Percentiles rank a stretch among this genome's conserved stretches.
Evolutionary conservation across 2,113 vertebrate genomes (phyloP).

Genomic region (Chinchilla lanigera): DNA sequence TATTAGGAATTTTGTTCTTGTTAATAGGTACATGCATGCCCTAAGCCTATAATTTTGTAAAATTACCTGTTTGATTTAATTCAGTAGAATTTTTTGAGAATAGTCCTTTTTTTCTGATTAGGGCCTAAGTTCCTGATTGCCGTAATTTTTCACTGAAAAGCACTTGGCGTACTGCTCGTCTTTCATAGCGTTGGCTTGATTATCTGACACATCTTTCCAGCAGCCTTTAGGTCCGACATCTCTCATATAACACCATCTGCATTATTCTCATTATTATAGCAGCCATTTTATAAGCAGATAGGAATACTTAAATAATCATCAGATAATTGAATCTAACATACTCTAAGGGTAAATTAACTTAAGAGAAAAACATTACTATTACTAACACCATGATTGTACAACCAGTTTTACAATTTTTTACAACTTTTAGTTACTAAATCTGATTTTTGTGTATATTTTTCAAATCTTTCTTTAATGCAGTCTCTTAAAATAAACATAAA

Average conservation of each 20-base stretch:
- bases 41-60: slow-evolving; percentile 83
- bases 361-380: slow-evolving; percentile 89
- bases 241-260: slow-evolving; percentile 90
- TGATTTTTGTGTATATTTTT: slow-evolving; percentile 89
- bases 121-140: slow-evolving; percentile 75
- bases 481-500: slow-evolving; percentile 91
- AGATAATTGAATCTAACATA: slow-evolving; percentile 91
- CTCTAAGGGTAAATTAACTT: slow-evolving; percentile 91
- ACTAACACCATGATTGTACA: slow-evolving; percentile 91
- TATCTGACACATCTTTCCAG: slow-evolving; percentile 89
- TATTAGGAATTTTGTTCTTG: slow-evolving; percentile 83
- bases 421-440: slow-evolving; percentile 91
- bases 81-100: slow-evolving; percentile 85
- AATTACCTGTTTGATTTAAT: slow-evolving; percentile 84
- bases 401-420: slow-evolving; percentile 91
- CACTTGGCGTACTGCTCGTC: slow-evolving; percentile 87
- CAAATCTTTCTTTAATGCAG: slow-evolving; percentile 87
- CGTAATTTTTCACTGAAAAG: slow-evolving; percentile 78
- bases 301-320: slow-evolving; percentile 90
- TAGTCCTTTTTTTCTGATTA: slow-evolving; percentile 83
- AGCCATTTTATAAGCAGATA: slow-evolving; percentile 92
- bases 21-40: slow-evolving; percentile 82
- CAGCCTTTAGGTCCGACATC: slow-evolving; percentile 89
- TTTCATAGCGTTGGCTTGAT: slow-evolving; percentile 85
- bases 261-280: slow-evolving; percentile 89